Evolutionary conservation across 2,888 invertebrate genomes (phyloP).

Genomic region (Noctua pronuba): DNA sequence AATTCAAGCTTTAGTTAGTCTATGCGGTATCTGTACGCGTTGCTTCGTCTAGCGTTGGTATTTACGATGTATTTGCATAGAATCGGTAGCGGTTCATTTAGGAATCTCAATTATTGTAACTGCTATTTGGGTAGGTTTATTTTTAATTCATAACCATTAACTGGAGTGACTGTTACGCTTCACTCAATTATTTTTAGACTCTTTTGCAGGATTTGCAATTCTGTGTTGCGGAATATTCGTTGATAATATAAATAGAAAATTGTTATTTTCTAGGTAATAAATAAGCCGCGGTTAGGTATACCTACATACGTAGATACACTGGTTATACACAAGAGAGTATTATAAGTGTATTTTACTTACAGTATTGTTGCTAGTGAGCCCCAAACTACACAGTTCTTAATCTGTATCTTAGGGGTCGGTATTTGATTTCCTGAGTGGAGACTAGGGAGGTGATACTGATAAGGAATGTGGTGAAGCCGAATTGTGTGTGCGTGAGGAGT

Average conservation of each 20-base stretch:
- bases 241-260: not conserved
- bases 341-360: not conserved
- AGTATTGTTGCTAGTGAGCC: not conserved
- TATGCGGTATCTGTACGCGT: not conserved
- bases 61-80: not conserved
- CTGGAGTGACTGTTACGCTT: not conserved
- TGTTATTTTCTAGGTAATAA: not conserved
- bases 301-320: not conserved
- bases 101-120: not conserved
- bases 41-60: not conserved
- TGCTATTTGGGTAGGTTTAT: not conserved
- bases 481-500: not conserved
- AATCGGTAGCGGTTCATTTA: slow-evolving; percentile 1
- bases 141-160: not conserved
- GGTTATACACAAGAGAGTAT: not conserved
- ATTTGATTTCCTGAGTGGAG: not conserved
- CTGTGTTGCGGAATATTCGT: not conserved
- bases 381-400: not conserved
- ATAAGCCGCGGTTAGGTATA: not conserved
- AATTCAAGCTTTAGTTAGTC: not conserved
- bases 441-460: not conserved
- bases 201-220: not conserved
- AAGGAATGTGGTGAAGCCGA: not conserved
- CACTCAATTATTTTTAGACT: not conserved
- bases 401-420: not conserved